Percentiles rank a stretch among this genome's conserved stretches.
Evolutionary conservation across 2,888 invertebrate genomes (phyloP).

Genomic region (Zelleria hepariella): DNA sequence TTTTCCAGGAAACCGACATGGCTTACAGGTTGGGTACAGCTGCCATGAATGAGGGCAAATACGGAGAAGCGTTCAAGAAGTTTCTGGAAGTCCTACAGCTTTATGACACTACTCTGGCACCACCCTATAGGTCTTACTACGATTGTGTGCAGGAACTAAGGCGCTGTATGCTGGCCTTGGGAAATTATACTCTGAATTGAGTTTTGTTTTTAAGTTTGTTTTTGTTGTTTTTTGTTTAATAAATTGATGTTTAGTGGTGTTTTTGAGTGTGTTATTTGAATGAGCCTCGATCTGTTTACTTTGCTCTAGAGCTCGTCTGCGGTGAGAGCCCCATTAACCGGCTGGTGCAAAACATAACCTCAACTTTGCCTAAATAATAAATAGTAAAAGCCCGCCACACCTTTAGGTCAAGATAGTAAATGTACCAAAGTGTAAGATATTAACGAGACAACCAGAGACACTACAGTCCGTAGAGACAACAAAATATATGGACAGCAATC

Average conservation of each 20-base stretch:
- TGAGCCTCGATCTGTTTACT: too few species aligned
- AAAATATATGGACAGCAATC: too few species aligned
- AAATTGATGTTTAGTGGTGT: neutral
- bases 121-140: constrained; percentile 83
- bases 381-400: too few species aligned
- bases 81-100: constrained; percentile 77
- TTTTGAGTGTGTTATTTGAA: neutral
- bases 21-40: constrained; percentile 75
- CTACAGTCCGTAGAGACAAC: too few species aligned
- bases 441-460: too few species aligned
- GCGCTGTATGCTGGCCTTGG: constrained; percentile 77
- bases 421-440: too few species aligned
- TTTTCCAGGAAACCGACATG: constrained; percentile 79
- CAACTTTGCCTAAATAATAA: neutral
- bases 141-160: constrained; percentile 81
- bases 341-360: neutral
- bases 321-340: too few species aligned
- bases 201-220: neutral
- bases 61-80: constrained; percentile 75
- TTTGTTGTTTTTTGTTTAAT: neutral
- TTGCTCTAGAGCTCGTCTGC: too few species aligned
- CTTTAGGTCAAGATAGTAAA: too few species aligned
- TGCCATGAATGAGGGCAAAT: constrained; percentile 74
- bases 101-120: constrained; percentile 76
- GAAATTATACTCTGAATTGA: constrained; percentile 67